These are phyloP conservation scores for Canis aureus DNA, from an alignment of 2,113 vertebrate genomes.

Conservation along the genomic window DNA sequence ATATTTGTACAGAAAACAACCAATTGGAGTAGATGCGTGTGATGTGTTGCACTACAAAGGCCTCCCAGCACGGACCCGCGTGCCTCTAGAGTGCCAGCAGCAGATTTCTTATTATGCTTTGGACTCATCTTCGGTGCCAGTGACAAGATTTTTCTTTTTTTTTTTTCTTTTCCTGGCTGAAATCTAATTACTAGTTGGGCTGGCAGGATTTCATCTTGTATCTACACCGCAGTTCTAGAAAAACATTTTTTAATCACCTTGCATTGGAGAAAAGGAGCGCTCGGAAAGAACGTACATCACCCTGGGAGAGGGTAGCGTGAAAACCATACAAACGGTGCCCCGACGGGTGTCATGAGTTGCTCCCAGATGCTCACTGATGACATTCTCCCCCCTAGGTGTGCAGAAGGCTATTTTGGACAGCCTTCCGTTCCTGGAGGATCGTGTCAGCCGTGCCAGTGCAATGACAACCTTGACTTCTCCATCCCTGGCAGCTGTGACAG, in stretches of 20 bases:
- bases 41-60: slow-evolving; percentile 77
- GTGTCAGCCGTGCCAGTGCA: slow-evolving; percentile 95
- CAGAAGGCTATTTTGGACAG: slow-evolving; percentile 95
- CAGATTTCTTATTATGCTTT: slow-evolving; percentile 80
- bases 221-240: slow-evolving; percentile 70
- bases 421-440: slow-evolving; percentile 92
- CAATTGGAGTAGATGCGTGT: not conserved
- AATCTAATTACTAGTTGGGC: slow-evolving; percentile 85
- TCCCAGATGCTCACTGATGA: slow-evolving; percentile 75
- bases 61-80: slow-evolving; percentile 55
- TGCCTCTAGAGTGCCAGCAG: slow-evolving; percentile 66
- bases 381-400: slow-evolving; percentile 90
- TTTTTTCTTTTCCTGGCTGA: slow-evolving; percentile 58
- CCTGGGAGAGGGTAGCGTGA: slow-evolving; percentile 59
- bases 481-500: slow-evolving; percentile 94
- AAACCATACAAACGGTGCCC: slow-evolving; percentile 71
- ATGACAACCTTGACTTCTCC: slow-evolving; percentile 95
- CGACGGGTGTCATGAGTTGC: slow-evolving; percentile 13
- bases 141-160: slow-evolving; percentile 80
- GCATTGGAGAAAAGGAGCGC: slow-evolving; percentile 30
- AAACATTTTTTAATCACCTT: slow-evolving; percentile 69
- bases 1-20: slow-evolving; percentile 69
- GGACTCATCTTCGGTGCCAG: slow-evolving; percentile 76
- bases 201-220: slow-evolving; percentile 84
- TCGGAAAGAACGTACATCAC: slow-evolving; percentile 64